phyloP scores from a whole-genome alignment of 2,888 invertebrate species.

The Chamaedrilus cognettii region DNA sequence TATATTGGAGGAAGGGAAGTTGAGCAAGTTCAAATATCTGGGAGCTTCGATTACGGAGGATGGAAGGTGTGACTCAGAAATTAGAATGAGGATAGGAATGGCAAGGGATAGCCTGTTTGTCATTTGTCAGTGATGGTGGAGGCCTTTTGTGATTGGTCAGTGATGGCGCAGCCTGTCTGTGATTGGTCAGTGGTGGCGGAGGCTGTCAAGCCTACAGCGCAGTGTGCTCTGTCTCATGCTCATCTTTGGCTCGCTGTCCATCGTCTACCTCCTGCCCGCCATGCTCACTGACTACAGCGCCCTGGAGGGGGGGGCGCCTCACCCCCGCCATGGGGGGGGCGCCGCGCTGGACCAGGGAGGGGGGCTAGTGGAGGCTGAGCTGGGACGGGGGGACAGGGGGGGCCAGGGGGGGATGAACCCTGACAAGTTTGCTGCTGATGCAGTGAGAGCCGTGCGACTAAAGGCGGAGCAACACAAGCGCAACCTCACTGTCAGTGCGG shows the following conservation, averaged over 20 bases:
- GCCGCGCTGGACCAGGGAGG: neutral
- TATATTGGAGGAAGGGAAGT: no score
- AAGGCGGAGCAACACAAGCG: constrained; percentile 9
- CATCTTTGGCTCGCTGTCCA: constrained; percentile 42
- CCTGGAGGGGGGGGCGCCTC: neutral
- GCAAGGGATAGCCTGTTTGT: no score
- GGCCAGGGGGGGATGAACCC: neutral
- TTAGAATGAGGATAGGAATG: no score
- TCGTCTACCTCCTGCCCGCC: constrained; percentile 45
- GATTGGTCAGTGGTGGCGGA: constrained; percentile 48
- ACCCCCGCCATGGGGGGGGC: neutral
- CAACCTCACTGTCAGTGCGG: constrained; percentile 1
- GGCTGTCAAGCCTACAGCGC: constrained; percentile 54
- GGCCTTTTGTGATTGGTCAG: no score
- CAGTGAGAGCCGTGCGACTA: constrained; percentile 1
- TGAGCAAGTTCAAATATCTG: no score
- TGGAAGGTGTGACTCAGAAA: no score
- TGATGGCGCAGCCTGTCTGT: neutral
- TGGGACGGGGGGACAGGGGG: constrained; percentile 17
- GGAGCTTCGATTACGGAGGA: no score
- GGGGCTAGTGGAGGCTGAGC: neutral
- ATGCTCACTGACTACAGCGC: constrained; percentile 35
- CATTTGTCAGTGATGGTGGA: no score
- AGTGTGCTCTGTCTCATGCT: constrained; percentile 46
- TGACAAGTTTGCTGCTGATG: constrained; percentile 14